A percentile compares a stretch with the other conserved stretches of the same genome.
These are phyloP conservation scores for Automeris io DNA, from an alignment of 2,888 invertebrate species.

Conservation along the genomic window DNA sequence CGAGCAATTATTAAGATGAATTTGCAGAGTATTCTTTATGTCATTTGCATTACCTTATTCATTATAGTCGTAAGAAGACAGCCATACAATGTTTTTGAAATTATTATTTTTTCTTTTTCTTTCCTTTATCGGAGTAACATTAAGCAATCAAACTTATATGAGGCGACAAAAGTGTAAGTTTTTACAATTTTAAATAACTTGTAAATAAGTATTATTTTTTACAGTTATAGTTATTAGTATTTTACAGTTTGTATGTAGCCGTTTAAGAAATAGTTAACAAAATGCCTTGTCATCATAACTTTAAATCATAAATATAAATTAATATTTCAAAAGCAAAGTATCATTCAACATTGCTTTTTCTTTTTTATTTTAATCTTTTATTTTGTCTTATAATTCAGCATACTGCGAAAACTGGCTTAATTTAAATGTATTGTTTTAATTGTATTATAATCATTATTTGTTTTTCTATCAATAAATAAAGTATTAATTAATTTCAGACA, in stretches of 20 bases:
- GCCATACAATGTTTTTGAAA: slow-evolving; percentile 5
- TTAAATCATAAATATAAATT: too few relatives aligned
- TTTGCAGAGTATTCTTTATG: slow-evolving; percentile 2
- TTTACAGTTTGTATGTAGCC: too few relatives aligned
- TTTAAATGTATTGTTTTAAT: too few relatives aligned
- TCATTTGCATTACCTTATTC: background rate
- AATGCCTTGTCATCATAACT: too few relatives aligned
- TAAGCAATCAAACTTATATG: slow-evolving; percentile 2
- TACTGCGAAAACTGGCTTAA: too few relatives aligned
- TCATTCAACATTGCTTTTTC: too few relatives aligned
- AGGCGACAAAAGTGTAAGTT: slow-evolving; percentile 3
- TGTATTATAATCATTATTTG: too few relatives aligned
- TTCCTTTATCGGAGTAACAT: background rate
- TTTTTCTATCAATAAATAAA: background rate
- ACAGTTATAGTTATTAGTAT: too few relatives aligned
- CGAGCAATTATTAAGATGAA: slow-evolving; percentile 5
- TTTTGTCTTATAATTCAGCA: too few relatives aligned
- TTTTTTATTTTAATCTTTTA: too few relatives aligned
- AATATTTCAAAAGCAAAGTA: too few relatives aligned
- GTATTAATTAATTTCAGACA: background rate
- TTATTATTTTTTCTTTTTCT: slow-evolving; percentile 8
- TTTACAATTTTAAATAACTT: background rate
- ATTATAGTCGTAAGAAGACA: slow-evolving; percentile 5
- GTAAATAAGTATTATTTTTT: background rate
- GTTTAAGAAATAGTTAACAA: too few relatives aligned